Evolutionary conservation across 1,140 invertebrate genomes (phyloP).

Genomic region (Amphibalanus amphitrite): DNA sequence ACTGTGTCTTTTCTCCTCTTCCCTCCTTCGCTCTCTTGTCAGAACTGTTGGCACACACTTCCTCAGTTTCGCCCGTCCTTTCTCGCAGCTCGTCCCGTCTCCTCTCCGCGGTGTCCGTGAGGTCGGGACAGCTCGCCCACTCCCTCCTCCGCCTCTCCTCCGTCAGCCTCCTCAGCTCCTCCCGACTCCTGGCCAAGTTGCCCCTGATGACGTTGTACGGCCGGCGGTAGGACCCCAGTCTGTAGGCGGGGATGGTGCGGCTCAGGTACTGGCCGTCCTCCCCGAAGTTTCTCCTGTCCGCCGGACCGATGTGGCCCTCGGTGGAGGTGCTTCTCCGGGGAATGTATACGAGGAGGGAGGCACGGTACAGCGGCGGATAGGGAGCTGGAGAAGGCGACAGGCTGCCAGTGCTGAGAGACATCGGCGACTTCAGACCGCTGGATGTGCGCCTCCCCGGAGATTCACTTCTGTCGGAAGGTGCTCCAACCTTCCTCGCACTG

Average conservation of each 20-base stretch:
- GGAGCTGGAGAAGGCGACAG: not conserved
- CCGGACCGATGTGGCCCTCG: not conserved
- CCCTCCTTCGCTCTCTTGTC: no score
- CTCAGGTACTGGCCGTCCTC: not conserved
- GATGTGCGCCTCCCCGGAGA: no score
- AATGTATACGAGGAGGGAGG: not conserved
- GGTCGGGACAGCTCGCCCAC: not conserved
- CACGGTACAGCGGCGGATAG: not conserved
- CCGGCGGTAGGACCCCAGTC: not conserved
- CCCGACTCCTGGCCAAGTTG: not conserved
- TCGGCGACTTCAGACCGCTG: not conserved
- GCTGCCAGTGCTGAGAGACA: not conserved
- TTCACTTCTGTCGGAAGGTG: no score
- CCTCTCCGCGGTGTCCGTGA: no score
- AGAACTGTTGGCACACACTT: no score
- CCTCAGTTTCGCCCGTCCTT: no score
- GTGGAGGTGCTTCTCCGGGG: not conserved
- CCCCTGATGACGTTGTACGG: not conserved
- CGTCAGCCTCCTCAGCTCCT: not conserved
- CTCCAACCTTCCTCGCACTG: no score
- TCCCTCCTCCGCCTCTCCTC: not conserved
- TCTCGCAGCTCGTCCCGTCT: no score
- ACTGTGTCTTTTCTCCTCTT: no score
- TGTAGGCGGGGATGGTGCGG: not conserved
- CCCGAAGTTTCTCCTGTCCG: not conserved